Percentiles rank a stretch among this genome's conserved stretches.
phyloP scores from a whole-genome alignment of 1,140 invertebrate genomes.

The Melitaea cinxia region DNA sequence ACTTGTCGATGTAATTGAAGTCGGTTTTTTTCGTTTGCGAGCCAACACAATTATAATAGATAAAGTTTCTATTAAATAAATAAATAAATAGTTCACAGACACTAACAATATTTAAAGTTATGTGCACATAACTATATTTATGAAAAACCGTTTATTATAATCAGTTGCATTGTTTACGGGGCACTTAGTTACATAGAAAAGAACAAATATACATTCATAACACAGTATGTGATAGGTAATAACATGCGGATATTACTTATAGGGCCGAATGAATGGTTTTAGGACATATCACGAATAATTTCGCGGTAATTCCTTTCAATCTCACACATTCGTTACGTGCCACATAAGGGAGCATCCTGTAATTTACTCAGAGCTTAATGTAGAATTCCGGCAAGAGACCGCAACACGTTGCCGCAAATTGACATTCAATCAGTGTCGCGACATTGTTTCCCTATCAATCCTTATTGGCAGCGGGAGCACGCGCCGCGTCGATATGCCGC shows the following conservation, averaged over 20 bases:
- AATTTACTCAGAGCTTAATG: conserved; percentile 33
- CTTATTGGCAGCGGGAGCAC: conserved; percentile 74
- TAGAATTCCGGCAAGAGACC: conserved; percentile 48
- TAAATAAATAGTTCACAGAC: too few species aligned
- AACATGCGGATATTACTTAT: not conserved
- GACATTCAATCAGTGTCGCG: conserved; percentile 79
- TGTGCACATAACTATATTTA: too few species aligned
- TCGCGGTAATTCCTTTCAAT: not conserved
- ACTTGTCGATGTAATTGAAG: too few species aligned
- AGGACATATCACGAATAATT: not conserved
- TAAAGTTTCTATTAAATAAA: too few species aligned
- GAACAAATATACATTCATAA: too few species aligned
- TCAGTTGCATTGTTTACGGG: too few species aligned
- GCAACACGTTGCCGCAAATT: conserved; percentile 62
- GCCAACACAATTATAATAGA: too few species aligned
- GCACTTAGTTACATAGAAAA: too few species aligned
- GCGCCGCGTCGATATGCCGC: conserved; percentile 69
- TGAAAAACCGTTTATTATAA: too few species aligned
- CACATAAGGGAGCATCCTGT: conserved; percentile 20
- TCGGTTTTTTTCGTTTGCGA: too few species aligned
- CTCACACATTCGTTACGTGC: conserved; percentile 3
- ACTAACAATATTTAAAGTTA: too few species aligned
- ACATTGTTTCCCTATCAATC: conserved; percentile 81
- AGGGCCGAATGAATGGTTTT: conserved; percentile 1
- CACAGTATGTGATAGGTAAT: not conserved